Evolutionary conservation across 2,888 invertebrate species (phyloP), one percentile per base, ranked within the genome.

Genomic region (Ferdinandea cuprea): DNA sequence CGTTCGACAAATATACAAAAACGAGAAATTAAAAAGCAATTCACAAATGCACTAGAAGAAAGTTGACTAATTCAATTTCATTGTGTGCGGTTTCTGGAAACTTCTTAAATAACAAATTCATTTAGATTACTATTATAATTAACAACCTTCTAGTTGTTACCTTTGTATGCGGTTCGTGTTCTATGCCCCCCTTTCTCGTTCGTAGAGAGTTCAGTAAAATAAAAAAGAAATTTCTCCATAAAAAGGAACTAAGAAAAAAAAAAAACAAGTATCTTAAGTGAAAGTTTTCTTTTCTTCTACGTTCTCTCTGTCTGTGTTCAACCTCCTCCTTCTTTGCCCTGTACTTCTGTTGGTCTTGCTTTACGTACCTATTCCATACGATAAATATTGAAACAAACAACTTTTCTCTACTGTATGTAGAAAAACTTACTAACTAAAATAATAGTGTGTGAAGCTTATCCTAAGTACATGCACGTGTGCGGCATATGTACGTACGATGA

Each of bases 211-310:
- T 25, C 35, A 21, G 40, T 28, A 30, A 13, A 13, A 59, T 3
- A 50, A 71, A 71, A n/a, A 56, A 35, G 15, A 71, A 52, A 59
- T 71, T 71, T 71, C 71, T 71, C 71, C 59, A 59, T 42, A 71
- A 52, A 71, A 59, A 71, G 68, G 56, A 68, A 69, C 44, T 28
- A 5, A 7, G 15, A 54, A 50, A 8, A 52, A 30, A 30, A 25
- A 25, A 25, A 52, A 52, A 48, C 32, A 42, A 61, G 61, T 52
- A 15, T 44, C 13, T 61, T 15, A 28, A 72, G 72, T 72, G 72
- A 72, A 72, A 72, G 72, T 72, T 72, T 44, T 52, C 48, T 50
- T 48, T 30, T 61, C 35, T 50, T 52, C 37, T 50, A 40, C 40
- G 6, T 40, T 65, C 48, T 35, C 21, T 21, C 8, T 9, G 2